Base-by-base conservation (phyloP, 2,888 invertebrate species). In the Stictocephala bisonia region DNA sequence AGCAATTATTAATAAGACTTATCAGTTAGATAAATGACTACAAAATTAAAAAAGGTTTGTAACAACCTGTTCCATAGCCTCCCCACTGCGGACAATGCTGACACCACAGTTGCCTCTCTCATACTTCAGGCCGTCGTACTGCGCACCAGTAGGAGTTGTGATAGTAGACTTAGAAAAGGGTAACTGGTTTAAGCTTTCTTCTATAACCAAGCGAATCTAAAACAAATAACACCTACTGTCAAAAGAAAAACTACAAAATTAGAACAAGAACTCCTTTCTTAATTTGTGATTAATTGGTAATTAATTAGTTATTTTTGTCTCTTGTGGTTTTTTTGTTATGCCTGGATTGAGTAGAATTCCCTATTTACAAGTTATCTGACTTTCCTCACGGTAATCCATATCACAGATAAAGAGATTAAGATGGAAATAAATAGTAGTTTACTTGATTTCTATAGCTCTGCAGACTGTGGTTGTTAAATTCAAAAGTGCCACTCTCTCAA, bases 91-190 rank as follows among this genome's bases (percentile, higher is more conserved):
- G 51, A 99, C 97, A 81, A 99, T 97, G 74, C 97, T 97, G 6
- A 99, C 98, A 1, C 99, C 99, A 84, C 99, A 99, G 85, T 99
- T 99, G 22, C 99, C 99, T 31, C 97, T 96, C 71, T 95, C 93
- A 86, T 97, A 99, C 81, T 94, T 94, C 0, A 99, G 86, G 0
- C 99, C 99, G 81, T 95, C 90, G 82, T 98, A 99, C 41, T 90
- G 86, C 9, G 93, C 93, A 66, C 94, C 94, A 0, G 98, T 99
- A 0, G 99, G 99, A 1, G 99, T 99, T 22, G 91, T 91, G 2
- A 99, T 94, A 78, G 92, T 90, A 82, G 93, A 93, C 84, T 94
- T 92, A 0, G 93, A 92, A 83, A 97, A 99, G 0, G 99, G 99
- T 71, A 98, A 86, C 82, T 97, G 97, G 85, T 99, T 99, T 27